Base-by-base conservation (phyloP, 2,797 vertebrate genomes). In the Zenarchopterus dispar region DNA sequence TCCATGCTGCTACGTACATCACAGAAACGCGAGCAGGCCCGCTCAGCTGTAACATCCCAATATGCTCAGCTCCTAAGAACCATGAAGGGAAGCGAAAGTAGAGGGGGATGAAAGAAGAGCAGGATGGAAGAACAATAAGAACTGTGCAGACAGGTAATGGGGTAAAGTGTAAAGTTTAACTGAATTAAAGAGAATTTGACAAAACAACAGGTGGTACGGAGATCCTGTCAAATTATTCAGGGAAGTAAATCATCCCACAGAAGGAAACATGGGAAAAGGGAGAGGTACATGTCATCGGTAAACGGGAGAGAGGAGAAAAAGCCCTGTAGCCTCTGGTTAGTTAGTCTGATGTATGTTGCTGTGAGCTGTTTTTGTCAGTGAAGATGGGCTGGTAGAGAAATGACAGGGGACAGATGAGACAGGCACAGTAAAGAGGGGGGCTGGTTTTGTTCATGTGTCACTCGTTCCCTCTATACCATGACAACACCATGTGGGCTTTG, bases 41-140 rank as follows among this genome's bases (percentile, higher is more conserved):
- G 91, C 88, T 93, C 92, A 89, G 91, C 91, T 91, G 93, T 88
- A 92, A 93, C 94, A 87, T 80, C 85, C 84, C 93, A 94, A 94
- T 95, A 94, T 94, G 93, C 86, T 94, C 91, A 75, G 80, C 77
- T 84, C 71, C 68, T 77, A 42, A 79, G 70, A 71, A 84, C 78
- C 57, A 71, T 71, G 77, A 59, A 75, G 69, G 69, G 62, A 78
- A 71, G 49, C 56, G 52, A 47, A 8, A 64, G 53, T 50, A 22
- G 62, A 63, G 67, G 52, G 72, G 71, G 62, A 46, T 48, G 59
- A 28, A 28, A 60, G 42, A 57, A 52, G 9, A 45, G 51, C 46
- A 61, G 46, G 42, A 50, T 44, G 28, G 31, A 23, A 33, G 16
- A 47, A 55, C 46, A 54, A 41, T 41, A 56, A 48, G 51, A 51